Evolutionary conservation across 1,140 invertebrate species (phyloP).

Genomic region (roundworm (Caenorhabditis elegans)): WBcel235 BX284604.4:10107001-10107500

Average conservation of each 20-base stretch:
- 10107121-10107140: slow-evolving; percentile 19
- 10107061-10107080: not conserved
- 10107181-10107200: not conserved
- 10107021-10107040: no score
- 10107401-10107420: no score
- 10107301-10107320: no score
- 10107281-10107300: not conserved
- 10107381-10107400: no score
- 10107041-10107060: slow-evolving; percentile 1
- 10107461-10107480: slow-evolving; percentile 15
- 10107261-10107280: no score
- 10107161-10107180: not conserved
- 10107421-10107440: no score
- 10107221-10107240: no score
- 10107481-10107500: not conserved
- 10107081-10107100: slow-evolving; percentile 13
- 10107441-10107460: not conserved
- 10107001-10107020: no score
- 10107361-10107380: no score
- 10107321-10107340: no score
- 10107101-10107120: not conserved
- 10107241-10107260: no score
- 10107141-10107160: not conserved
- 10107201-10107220: not conserved
- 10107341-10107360: no score